Conservation (phyloP, 2,113 vertebrate genomes). For the Hymenochirus boettgeri region DNA sequence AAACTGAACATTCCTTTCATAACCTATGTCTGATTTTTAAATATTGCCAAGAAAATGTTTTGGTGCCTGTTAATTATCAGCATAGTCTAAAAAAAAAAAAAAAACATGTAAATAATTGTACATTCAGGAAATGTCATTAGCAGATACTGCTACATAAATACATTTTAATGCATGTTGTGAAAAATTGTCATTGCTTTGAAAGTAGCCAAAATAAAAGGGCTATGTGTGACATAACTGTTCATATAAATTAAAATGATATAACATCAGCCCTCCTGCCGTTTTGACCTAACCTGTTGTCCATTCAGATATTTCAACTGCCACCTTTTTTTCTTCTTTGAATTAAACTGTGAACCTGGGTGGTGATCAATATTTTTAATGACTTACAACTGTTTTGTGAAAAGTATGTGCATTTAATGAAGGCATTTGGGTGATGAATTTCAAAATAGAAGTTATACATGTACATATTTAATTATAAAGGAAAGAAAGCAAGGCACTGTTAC, state of each 20-base stretch:
- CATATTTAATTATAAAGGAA: conserved; percentile 21
- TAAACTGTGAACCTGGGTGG: conserved; percentile 4
- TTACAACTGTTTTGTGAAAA: conserved; percentile 29
- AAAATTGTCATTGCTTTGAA: conserved; percentile 18
- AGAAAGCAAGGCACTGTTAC: conserved; percentile 34
- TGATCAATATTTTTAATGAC: conserved; percentile 24
- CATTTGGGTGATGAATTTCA: conserved; percentile 15
- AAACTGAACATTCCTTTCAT: not conserved
- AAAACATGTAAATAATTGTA: conserved; percentile 28
- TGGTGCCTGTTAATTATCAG: conserved; percentile 31
- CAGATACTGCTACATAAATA: conserved; percentile 6
- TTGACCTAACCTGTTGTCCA: too few relatives aligned
- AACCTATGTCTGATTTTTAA: conserved; percentile 11
- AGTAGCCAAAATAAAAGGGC: conserved; percentile 10
- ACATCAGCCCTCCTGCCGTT: too few relatives aligned
- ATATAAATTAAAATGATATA: not conserved
- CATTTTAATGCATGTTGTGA: conserved; percentile 11
- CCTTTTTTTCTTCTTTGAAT: not conserved
- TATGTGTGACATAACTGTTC: conserved; percentile 7
- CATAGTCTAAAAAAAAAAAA: conserved; percentile 7
- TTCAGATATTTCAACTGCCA: not conserved
- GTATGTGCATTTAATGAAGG: conserved; percentile 22
- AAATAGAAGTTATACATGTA: conserved; percentile 24
- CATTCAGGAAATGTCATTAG: conserved; percentile 17
- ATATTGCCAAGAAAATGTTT: conserved; percentile 38